Evolutionary conservation across 2,797 vertebrate genomes (phyloP), one percentile per base, ranked within the genome.

Genomic region (Hephaestus fuliginosus): DNA sequence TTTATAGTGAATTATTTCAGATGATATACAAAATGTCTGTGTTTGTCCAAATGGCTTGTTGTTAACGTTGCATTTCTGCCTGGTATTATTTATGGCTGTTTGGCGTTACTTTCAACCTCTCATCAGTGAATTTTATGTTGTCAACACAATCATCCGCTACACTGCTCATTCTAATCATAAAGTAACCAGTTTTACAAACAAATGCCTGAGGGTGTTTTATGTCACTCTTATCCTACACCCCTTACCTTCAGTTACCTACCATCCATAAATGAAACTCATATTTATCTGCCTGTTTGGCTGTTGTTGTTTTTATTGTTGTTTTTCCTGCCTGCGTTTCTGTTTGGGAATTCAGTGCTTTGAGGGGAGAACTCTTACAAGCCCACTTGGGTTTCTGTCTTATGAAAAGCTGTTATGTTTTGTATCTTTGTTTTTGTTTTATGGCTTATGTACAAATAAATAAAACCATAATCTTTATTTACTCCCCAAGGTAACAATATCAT

Each of bases 271-370:
- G 30, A 7, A 36, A 22, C 61, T 18, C 44, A 28, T 22, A 61
- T 61, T 9, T 25, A 64, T 44, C 44, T 51, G 8, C 49, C 25
- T 14, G 9, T 52, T 44, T 39, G 58, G 20, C 49, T 20, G 36
- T 39, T 39, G 36, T 17, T 55, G 5, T 69, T 4, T 61, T 64
- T 62, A 12, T 57, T 57, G 36, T 44, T 46, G 57, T 39, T 55
- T 48, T 56, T 65, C 20, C 17, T 39, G 55, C 41, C 70, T 67
- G 33, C 12, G 10, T 76, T 39, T 25, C 13, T 58, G 8, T 28
- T 41, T 22, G 36, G n/a, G 61, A 60, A 65, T 69, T 69, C 36
- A 70, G 3, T 10, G 39, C 65, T 84, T 77, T 76, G 66, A 4
- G 13, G 64, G 61, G 65, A 86, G 28, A 49, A 3, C 36, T 70